Conservation (phyloP, 64 coral and sea anemone genomes). For the Porites lutea region DNA sequence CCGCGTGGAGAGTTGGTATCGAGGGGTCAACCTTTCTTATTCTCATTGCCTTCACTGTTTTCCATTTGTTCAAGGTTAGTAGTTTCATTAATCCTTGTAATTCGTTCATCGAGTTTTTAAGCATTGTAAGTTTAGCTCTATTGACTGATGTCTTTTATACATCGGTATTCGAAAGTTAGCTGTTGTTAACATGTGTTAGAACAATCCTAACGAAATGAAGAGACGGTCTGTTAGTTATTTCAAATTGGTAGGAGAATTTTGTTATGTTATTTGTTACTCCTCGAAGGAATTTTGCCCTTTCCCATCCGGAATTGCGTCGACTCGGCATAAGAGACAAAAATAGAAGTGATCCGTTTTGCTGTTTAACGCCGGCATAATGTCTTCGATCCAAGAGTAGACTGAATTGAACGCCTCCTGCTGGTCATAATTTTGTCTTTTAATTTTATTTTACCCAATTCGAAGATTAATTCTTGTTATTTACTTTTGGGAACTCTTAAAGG, state of each 20-base stretch:
- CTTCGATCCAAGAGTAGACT: no score
- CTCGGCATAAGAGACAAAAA: background rate
- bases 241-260: background rate
- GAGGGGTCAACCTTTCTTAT: slow-evolving; percentile 5
- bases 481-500: background rate
- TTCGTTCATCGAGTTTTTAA: no score
- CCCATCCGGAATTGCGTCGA: background rate
- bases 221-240: background rate
- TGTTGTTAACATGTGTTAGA: no score
- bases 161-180: no score
- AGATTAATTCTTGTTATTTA: background rate
- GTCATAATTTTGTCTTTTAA: no score
- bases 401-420: no score
- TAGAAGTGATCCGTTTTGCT: background rate
- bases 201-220: no score
- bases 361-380: no score
- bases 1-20: slow-evolving; percentile 17
- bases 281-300: background rate
- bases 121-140: background rate
- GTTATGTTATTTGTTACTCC: background rate
- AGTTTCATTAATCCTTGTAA: background rate
- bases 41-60: background rate
- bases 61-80: slow-evolving; percentile 18
- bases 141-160: no score
- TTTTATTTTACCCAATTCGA: background rate